Conservation (phyloP, 2,888 invertebrate genomes). For the Cotesia congregata region DNA sequence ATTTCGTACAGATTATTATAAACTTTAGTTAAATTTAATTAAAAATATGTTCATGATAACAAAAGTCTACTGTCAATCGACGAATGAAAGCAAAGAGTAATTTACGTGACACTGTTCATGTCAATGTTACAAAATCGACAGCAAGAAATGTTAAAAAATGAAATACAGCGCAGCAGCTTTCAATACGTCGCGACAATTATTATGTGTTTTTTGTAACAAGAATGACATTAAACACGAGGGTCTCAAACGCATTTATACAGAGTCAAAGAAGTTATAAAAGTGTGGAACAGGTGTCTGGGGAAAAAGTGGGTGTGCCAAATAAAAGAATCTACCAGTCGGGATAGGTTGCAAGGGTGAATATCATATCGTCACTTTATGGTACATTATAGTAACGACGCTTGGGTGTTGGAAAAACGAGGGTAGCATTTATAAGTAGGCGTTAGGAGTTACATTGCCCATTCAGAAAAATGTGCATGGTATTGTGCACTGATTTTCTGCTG, state of each 20-base stretch:
- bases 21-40: too few species aligned
- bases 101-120: background rate
- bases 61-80: too few species aligned
- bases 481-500: conserved; percentile 25
- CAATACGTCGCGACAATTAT: background rate
- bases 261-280: conserved; percentile 13
- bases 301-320: conserved; percentile 36
- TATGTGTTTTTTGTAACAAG: background rate
- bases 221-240: conserved; percentile 6
- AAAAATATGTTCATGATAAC: too few species aligned
- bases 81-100: too few species aligned
- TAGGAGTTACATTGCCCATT: conserved; percentile 21
- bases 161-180: background rate
- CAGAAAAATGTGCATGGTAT: conserved; percentile 19
- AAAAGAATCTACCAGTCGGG: conserved; percentile 34
- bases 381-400: conserved; percentile 52
- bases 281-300: conserved; percentile 63
- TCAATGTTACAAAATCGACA: background rate
- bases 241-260: background rate
- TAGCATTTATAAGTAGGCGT: conserved; percentile 38
- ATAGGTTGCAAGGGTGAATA: conserved; percentile 57
- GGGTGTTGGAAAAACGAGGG: conserved; percentile 37
- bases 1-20: too few species aligned
- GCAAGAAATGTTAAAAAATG: background rate
- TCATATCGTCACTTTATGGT: conserved; percentile 64